Evolutionary conservation across 2,797 vertebrate species (phyloP), one percentile per base, ranked within the genome.

Genomic region (Scolopax bukidnonensis): DNA sequence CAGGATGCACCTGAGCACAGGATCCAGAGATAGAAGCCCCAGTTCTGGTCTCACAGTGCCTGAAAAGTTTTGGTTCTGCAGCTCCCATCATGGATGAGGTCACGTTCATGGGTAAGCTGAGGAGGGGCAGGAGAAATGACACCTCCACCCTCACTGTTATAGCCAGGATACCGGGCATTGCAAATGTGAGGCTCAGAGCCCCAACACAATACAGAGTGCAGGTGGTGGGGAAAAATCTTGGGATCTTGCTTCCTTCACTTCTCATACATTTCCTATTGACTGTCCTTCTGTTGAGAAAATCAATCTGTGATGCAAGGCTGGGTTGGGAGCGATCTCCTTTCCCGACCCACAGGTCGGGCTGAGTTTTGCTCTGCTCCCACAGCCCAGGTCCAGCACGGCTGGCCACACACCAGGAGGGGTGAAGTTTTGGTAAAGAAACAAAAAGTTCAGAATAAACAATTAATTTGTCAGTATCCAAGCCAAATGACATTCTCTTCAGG

Each of bases 401-500:
- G 41, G 41, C 41, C 82, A 60, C 10, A 2, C n/a, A 53, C 11
- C 27, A 50, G 12, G 16, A 28, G 0, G 1, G 19, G 23, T 19
- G 50, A 61, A 53, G 20, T 60, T 90, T 74, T 73, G 59, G 83
- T 92, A 68, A 91, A 64, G 81, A 69, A 75, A 17, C 8, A 43
- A 41, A 14, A 92, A 77, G 15, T 74, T 81, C n/a, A 28, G 41
- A 71, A 76, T 33, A 68, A 90, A 57, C 0, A 0, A 38, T 50
- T 78, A 36, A 48, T 91, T 88, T 89, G 33, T 76, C 61, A 51
- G 12, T 73, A 79, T 69, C 40, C 56, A 69, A 76, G 81, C n/a
- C 33, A 91, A 67, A 84, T 32, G 11, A 71, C 36, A 30, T 63
- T 95, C 61, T 82, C 56, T 91, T 89, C 36, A 57, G 51, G 40